phyloP scores from a whole-genome alignment of 1,140 invertebrate genomes.

The Tyrophagus putrescentiae region DNA sequence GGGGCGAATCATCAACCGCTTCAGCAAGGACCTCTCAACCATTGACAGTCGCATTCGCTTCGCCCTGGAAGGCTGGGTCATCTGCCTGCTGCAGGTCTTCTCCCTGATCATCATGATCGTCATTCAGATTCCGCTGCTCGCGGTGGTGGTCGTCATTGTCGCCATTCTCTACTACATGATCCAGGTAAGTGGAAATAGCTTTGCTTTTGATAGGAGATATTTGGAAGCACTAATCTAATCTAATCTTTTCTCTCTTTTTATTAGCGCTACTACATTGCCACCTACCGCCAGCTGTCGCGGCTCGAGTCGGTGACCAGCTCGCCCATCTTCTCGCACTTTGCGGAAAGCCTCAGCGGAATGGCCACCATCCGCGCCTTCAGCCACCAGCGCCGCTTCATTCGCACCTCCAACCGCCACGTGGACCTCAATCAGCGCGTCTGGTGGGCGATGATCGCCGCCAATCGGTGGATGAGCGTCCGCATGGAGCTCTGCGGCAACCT shows the following conservation, averaged over 20 bases:
- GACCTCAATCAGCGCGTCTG: constrained; percentile 49
- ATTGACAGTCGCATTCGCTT: constrained; percentile 67
- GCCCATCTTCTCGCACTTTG: constrained; percentile 44
- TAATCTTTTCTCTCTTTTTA: constrained; percentile 31
- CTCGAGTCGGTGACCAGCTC: constrained; percentile 41
- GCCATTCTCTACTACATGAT: constrained; percentile 41
- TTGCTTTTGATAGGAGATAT: constrained; percentile 20
- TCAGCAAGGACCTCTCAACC: constrained; percentile 68
- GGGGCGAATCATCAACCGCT: constrained; percentile 56
- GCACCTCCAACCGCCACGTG: constrained; percentile 62
- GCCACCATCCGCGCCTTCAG: constrained; percentile 42
- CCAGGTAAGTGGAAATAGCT: constrained; percentile 44
- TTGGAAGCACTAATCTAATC: not conserved
- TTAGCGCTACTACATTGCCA: constrained; percentile 39
- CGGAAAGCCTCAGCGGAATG: constrained; percentile 40
- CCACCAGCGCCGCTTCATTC: constrained; percentile 37
- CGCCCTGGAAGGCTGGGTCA: constrained; percentile 44
- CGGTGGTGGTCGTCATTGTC: constrained; percentile 41
- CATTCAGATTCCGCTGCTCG: constrained; percentile 41
- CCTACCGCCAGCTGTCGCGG: constrained; percentile 40
- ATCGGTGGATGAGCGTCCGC: constrained; percentile 56
- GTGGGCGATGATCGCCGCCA: constrained; percentile 37
- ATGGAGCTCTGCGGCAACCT: constrained; percentile 72
- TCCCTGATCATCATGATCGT: constrained; percentile 40
- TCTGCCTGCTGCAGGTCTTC: constrained; percentile 33